These are phyloP conservation scores for Meteorus sp. DNA, from an alignment of 1,140 invertebrate genomes.

Conservation along the genomic window DNA sequence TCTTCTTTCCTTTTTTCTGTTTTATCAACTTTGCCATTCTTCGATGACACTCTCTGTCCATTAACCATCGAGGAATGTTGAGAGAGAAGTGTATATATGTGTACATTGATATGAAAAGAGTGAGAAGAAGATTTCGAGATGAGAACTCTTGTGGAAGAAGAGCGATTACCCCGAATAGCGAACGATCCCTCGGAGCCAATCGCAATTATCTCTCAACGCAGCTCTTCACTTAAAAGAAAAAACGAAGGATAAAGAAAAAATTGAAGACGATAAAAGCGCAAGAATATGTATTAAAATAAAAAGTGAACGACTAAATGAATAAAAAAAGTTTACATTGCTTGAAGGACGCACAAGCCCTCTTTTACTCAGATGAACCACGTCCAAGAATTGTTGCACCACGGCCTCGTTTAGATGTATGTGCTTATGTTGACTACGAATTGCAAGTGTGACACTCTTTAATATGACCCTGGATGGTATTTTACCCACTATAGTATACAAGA, in stretches of 20 bases:
- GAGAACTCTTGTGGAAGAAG: background rate
- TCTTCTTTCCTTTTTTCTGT: too few relatives aligned
- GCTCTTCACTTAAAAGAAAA: too few relatives aligned
- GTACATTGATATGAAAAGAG: background rate
- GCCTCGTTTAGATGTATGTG: background rate
- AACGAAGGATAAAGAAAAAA: too few relatives aligned
- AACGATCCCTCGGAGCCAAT: background rate
- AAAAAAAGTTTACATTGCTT: background rate
- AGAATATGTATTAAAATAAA: background rate
- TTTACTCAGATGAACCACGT: background rate
- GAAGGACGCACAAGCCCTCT: background rate
- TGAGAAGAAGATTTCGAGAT: background rate
- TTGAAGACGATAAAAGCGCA: background rate
- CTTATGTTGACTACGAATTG: background rate
- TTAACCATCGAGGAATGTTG: background rate
- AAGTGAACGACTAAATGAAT: background rate
- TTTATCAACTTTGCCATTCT: too few relatives aligned
- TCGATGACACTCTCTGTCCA: too few relatives aligned
- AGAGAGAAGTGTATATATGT: background rate
- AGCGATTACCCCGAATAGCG: background rate
- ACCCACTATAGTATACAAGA: too few relatives aligned
- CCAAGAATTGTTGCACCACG: background rate
- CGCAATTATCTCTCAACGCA: background rate
- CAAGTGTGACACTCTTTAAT: constrained; percentile 3
- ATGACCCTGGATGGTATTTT: constrained; percentile 3